A percentile compares a stretch with the other conserved stretches of the same genome.
Evolutionary conservation across 2,113 vertebrate species (phyloP).

Genomic region (Arvicanthis niloticus): DNA sequence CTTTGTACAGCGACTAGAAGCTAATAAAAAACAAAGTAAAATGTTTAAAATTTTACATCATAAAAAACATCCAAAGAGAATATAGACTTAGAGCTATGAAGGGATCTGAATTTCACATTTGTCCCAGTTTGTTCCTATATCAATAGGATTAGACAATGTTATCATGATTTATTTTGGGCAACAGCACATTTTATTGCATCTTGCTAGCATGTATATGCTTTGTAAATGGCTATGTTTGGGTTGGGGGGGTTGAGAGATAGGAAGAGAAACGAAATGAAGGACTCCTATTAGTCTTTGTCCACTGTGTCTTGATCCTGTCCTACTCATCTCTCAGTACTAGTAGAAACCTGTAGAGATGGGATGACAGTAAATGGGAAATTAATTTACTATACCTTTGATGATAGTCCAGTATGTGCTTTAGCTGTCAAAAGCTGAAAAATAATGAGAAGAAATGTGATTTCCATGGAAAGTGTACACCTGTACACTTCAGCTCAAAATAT

Average conservation of each 20-base stretch:
- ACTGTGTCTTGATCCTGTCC: neutral
- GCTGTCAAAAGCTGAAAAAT: neutral
- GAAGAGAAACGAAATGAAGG: neutral
- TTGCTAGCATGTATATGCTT: neutral
- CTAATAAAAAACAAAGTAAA: neutral
- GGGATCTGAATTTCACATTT: neutral
- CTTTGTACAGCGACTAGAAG: neutral
- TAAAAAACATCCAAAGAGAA: neutral
- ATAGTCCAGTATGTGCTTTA: neutral
- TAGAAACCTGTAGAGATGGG: neutral
- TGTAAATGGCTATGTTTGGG: neutral
- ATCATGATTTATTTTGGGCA: neutral
- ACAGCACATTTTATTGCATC: neutral
- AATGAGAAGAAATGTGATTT: slow-evolving; percentile 5
- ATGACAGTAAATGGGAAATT: neutral
- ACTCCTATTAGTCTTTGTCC: neutral
- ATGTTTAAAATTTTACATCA: neutral
- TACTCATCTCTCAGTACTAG: neutral
- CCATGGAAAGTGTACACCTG: neutral
- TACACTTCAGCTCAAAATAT: neutral
- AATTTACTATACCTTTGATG: neutral
- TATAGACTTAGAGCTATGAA: neutral
- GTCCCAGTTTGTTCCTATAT: neutral
- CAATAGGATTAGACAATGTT: neutral
- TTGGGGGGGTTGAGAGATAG: neutral